Percentiles rank a stretch among this genome's conserved stretches.
These are phyloP conservation scores for Chirona hameri DNA, from an alignment of 2,888 invertebrate species.

Conservation along the genomic window DNA sequence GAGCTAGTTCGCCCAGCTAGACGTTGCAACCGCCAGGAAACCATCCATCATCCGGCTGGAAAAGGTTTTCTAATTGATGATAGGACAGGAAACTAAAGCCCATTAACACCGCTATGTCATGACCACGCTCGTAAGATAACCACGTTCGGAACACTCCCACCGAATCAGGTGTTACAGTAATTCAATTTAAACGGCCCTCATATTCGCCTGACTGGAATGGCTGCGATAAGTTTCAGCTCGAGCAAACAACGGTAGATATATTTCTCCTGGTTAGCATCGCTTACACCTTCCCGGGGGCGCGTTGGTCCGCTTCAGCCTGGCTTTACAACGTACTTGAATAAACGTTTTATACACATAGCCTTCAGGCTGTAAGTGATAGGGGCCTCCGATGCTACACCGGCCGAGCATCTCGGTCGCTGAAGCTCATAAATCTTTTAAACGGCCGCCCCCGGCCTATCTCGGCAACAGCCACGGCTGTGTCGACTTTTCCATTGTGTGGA, in stretches of 20 bases:
- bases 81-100: neutral
- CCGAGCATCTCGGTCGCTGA: neutral
- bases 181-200: neutral
- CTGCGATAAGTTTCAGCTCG: neutral
- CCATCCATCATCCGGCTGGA: neutral
- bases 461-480: too few relatives aligned
- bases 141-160: neutral
- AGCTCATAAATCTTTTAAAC: neutral
- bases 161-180: neutral
- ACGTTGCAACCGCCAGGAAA: neutral
- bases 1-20: neutral
- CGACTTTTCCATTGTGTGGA: slow-evolving; percentile 5
- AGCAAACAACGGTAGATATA: neutral
- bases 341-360: neutral
- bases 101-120: neutral
- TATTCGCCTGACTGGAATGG: neutral
- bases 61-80: neutral
- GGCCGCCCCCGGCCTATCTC: neutral
- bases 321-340: neutral
- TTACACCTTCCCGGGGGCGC: neutral
- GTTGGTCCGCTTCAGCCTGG: too few relatives aligned
- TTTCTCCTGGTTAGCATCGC: neutral
- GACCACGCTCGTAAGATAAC: neutral
- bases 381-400: neutral
- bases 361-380: neutral